Evolutionary conservation across 2,888 invertebrate species (phyloP), one percentile per base, ranked within the genome.

Genomic region (Melipona bicolor): DNA sequence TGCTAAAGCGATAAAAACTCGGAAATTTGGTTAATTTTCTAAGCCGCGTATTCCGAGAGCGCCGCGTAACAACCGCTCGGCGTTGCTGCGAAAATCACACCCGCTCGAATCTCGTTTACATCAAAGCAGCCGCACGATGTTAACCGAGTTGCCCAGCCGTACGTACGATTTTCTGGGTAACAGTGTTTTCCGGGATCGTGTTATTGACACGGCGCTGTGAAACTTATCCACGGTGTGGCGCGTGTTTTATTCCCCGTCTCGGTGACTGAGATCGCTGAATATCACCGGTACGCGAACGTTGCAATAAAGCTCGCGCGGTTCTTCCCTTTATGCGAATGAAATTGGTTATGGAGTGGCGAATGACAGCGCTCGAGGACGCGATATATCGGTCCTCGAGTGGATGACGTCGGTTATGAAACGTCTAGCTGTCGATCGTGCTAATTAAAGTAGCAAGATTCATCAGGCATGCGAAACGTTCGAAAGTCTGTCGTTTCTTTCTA

Each of bases 271-370:
- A 32, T 69, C 49, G 21, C 49, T 70, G 79, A 79, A 79, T 70
- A 54, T 77, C 77, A 56, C 56, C 77, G 24, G 49, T 49, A 9
- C 54, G 5, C 4, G 64, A 64, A 64, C 69, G 79, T 64, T 4
- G 79, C 62, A 77, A 76, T 79, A 77, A 79, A 76, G 56, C 70
- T 32, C 64, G 54, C 6, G 54, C 27, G 62, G 77, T 79, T 79
- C 77, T 79, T 79, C 56, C 77, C 62, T 79, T 79, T 79, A 70
- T 77, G 32, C 32, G 62, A 13, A 68, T 69, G 54, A 79, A 77
- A 79, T 79, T 79, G 79, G 79, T 79, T 77, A 32, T 77, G 54
- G n/a, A 77, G 77, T 77, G 24, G 69, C 62, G 70, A 79, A 79
- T 70, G 77, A 64, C 77, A 54, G 54, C 49, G 59, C 61, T n/a